Conservation (phyloP, 2,888 invertebrate genomes). For the Candidula unifasciata region DNA sequence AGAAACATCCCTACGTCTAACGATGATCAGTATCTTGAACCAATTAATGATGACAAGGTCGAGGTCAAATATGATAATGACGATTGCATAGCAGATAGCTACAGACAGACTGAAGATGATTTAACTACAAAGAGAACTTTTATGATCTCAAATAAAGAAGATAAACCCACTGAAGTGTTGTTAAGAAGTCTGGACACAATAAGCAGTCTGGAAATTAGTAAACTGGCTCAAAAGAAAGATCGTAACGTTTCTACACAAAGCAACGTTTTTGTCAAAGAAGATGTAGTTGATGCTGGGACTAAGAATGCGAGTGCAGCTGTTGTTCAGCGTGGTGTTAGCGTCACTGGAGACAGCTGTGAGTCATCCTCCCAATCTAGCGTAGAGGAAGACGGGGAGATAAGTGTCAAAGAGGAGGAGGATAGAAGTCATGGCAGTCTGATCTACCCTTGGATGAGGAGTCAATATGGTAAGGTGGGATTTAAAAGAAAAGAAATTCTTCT, state of each 20-base stretch:
- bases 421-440: background rate
- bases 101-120: background rate
- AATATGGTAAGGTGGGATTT: slow-evolving; percentile 34
- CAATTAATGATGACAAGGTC: background rate
- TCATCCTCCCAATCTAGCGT: background rate
- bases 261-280: background rate
- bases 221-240: background rate
- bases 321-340: background rate
- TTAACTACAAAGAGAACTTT: background rate
- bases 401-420: slow-evolving; percentile 7
- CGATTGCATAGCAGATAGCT: background rate
- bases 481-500: too few species aligned
- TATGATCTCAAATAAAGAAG: background rate
- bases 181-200: too few species aligned
- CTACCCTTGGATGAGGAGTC: slow-evolving; percentile 49
- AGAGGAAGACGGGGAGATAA: background rate
- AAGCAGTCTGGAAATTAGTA: background rate
- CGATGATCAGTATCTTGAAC: background rate
- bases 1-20: background rate
- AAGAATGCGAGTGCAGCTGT: background rate
- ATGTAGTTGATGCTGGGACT: background rate
- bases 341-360: slow-evolving; percentile 2
- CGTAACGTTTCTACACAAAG: background rate
- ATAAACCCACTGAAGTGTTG: background rate
- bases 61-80: slow-evolving; percentile 9